Evolutionary conservation across 2,888 invertebrate genomes (phyloP).

Genomic region (Ophioninae sp.): DNA sequence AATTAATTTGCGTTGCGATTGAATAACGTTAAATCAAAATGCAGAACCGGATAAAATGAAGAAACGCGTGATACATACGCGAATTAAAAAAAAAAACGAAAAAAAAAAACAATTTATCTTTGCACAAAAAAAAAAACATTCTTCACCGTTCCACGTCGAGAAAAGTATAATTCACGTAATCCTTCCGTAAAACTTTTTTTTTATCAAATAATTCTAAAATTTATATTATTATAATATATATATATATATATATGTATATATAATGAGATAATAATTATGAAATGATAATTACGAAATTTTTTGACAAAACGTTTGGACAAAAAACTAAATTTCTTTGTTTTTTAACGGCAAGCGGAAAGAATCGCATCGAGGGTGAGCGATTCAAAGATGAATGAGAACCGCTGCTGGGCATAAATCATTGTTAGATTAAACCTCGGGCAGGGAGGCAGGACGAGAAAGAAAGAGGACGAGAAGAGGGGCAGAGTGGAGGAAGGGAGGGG

Average conservation of each 20-base stretch:
- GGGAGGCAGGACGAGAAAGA: slow-evolving; percentile 54
- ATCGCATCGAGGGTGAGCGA: not conserved
- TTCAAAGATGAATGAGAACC: slow-evolving; percentile 70
- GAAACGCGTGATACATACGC: not conserved
- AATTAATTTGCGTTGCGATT: too few species aligned
- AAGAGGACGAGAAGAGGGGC: slow-evolving; percentile 50
- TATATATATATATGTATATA: too few species aligned
- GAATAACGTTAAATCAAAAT: not conserved
- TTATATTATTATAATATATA: too few species aligned
- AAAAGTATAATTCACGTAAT: not conserved
- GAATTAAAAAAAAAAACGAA: not conserved
- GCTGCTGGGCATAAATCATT: slow-evolving; percentile 78
- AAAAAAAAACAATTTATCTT: not conserved
- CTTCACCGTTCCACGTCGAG: not conserved
- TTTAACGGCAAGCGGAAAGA: not conserved
- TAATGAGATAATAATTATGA: too few species aligned
- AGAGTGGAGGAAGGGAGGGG: slow-evolving; percentile 47
- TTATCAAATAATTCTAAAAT: too few species aligned
- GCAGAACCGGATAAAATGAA: not conserved
- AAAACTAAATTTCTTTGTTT: not conserved
- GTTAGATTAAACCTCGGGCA: slow-evolving; percentile 79
- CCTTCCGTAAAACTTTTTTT: not conserved
- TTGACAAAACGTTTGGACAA: not conserved
- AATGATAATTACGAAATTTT: not conserved
- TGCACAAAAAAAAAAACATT: not conserved